Evolutionary conservation across 2,113 vertebrate species (phyloP).

Genomic region (Hystrix brachyura): DNA sequence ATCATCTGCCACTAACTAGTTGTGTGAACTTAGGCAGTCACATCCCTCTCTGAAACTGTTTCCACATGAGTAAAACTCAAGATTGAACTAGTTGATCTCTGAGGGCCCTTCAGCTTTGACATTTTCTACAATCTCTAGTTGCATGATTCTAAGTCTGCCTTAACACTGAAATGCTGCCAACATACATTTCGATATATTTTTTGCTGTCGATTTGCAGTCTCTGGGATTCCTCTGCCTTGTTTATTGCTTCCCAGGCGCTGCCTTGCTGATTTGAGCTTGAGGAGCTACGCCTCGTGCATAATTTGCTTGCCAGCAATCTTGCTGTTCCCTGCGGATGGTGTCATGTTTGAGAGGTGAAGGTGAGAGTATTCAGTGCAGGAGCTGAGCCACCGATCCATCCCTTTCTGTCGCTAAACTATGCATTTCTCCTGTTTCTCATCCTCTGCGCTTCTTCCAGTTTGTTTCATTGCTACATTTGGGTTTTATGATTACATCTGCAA

Average conservation of each 20-base stretch:
- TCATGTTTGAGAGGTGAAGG: slow-evolving; percentile 65
- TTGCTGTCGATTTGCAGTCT: slow-evolving; percentile 50
- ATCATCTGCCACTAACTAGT: not conserved
- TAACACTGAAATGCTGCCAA: slow-evolving; percentile 37
- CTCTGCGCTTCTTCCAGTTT: slow-evolving; percentile 28
- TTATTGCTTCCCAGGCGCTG: slow-evolving; percentile 46
- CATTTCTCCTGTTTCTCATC: slow-evolving; percentile 33
- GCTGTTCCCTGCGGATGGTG: slow-evolving; percentile 49
- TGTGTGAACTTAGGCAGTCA: slow-evolving; percentile 18
- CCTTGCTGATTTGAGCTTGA: slow-evolving; percentile 34
- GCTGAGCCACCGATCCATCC: not conserved
- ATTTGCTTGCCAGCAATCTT: not conserved
- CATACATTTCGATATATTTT: slow-evolving; percentile 27
- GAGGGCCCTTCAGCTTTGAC: slow-evolving; percentile 41
- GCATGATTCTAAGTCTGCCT: not conserved
- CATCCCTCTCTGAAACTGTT: not conserved
- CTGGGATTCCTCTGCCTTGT: slow-evolving; percentile 61
- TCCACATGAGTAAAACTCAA: not conserved
- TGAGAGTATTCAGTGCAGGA: not conserved
- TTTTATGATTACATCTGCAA: slow-evolving; percentile 67
- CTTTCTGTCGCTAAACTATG: slow-evolving; percentile 5
- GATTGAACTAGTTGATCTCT: slow-evolving; percentile 42
- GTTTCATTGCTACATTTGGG: slow-evolving; percentile 35
- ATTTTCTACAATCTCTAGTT: slow-evolving; percentile 36
- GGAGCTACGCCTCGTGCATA: not conserved